Conservation (phyloP, 2,888 invertebrate species). For the Drosophila colorata region DNA sequence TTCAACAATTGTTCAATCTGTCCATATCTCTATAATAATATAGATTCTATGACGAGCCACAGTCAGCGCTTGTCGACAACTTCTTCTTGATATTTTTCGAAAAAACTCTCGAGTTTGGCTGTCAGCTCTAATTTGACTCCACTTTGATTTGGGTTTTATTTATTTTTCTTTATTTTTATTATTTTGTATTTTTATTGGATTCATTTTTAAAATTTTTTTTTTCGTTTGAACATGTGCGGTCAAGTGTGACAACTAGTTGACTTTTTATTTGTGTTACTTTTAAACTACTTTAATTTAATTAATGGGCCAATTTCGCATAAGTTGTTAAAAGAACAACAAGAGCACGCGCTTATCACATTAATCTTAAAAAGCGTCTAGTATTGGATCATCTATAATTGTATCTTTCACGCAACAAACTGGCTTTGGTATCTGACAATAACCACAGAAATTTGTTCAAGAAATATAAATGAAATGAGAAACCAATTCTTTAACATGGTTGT, state of each 20-base stretch:
- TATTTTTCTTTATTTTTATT: conserved; percentile 1
- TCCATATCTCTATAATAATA: conserved; percentile 23
- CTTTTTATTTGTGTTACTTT: conserved; percentile 9
- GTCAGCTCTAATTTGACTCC: conserved; percentile 13
- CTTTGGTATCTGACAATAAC: neutral
- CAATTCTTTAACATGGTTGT: neutral
- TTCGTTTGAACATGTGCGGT: conserved; percentile 9
- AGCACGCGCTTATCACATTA: neutral
- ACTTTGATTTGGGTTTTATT: conserved; percentile 16
- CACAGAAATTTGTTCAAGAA: neutral
- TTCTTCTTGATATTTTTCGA: conserved; percentile 49
- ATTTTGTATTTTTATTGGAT: neutral
- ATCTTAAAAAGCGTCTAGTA: neutral
- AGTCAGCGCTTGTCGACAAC: conserved; percentile 55
- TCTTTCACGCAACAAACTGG: neutral
- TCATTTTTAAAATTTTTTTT: too few species aligned
- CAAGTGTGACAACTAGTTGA: conserved; percentile 21
- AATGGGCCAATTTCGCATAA: conserved; percentile 25
- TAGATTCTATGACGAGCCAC: conserved; percentile 38
- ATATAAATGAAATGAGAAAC: neutral
- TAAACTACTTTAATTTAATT: conserved; percentile 15
- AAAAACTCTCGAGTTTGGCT: conserved; percentile 52
- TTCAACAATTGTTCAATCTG: conserved; percentile 14
- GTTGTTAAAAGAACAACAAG: neutral
- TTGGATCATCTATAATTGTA: conserved; percentile 1